Evolutionary conservation across 2,797 vertebrate genomes (phyloP).

Genomic region (Sebastes elongatus): DNA sequence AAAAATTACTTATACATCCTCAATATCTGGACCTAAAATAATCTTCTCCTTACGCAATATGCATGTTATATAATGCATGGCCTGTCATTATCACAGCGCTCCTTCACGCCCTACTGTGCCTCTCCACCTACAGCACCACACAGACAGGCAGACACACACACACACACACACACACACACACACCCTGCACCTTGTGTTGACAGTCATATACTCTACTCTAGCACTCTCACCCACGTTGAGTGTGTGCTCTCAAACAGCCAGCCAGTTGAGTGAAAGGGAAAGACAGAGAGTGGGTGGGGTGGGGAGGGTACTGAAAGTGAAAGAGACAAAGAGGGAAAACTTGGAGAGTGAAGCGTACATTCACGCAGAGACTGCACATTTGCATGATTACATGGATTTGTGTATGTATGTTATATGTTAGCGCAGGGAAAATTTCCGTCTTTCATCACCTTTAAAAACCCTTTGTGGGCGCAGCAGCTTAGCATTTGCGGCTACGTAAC

Average conservation of each 20-base stretch:
- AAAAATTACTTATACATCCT: conserved; percentile 68
- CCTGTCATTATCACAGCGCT: conserved; percentile 81
- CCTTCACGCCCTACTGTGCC: conserved; percentile 75
- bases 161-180: conserved; percentile 45
- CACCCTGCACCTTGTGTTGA: conserved; percentile 72
- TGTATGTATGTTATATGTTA: not conserved
- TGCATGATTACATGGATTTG: conserved; percentile 38
- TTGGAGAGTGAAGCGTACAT: conserved; percentile 50
- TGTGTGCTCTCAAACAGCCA: conserved; percentile 71
- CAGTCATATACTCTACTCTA: conserved; percentile 77
- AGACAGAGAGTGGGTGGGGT: conserved; percentile 61
- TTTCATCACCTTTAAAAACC: not conserved
- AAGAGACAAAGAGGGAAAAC: conserved; percentile 60
- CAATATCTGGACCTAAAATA: conserved; percentile 78
- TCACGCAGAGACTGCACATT: conserved; percentile 39
- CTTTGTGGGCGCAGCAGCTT: not conserved
- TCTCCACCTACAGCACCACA: conserved; percentile 74
- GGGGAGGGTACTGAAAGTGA: conserved; percentile 55
- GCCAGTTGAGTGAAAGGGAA: conserved; percentile 71
- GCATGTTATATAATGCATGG: conserved; percentile 81
- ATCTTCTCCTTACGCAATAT: conserved; percentile 81
- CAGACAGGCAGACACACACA: conserved; percentile 37
- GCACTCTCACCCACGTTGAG: conserved; percentile 74
- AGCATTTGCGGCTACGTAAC: conserved; percentile 1
- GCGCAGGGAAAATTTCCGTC: not conserved